Conservation (phyloP, 2,888 invertebrate species). For the Eupithecia abbreviata region DNA sequence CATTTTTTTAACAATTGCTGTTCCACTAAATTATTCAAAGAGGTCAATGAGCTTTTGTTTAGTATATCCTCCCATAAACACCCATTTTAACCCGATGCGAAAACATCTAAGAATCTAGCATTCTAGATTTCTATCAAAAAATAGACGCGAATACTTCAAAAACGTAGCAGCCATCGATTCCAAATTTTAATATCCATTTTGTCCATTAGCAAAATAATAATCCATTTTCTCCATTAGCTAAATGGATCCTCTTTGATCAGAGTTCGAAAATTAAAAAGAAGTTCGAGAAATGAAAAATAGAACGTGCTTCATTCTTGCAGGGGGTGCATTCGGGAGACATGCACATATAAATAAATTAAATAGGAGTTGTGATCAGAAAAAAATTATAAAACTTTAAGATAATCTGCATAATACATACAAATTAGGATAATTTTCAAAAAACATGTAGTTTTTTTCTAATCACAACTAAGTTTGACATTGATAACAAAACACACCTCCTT, state of each 20-base stretch:
- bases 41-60: not conserved
- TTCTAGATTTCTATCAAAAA: not conserved
- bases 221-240: constrained; percentile 36
- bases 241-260: constrained; percentile 73
- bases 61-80: not conserved
- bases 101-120: not conserved
- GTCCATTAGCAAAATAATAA: constrained; percentile 53
- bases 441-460: constrained; percentile 27
- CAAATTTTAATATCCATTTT: constrained; percentile 45
- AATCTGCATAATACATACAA: not conserved
- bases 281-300: constrained; percentile 61
- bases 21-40: not conserved
- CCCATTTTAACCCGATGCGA: not conserved
- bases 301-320: constrained; percentile 81
- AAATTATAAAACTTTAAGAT: constrained; percentile 5
- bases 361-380: constrained; percentile 57
- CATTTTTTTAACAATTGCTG: not conserved
- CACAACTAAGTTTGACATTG: constrained; percentile 27
- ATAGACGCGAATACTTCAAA: constrained; percentile 2
- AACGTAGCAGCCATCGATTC: constrained; percentile 54
- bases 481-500: constrained; percentile 26
- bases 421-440: not conserved
- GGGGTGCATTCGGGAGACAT: constrained; percentile 81
- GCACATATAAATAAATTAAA: constrained; percentile 71
- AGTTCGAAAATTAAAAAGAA: constrained; percentile 61